Evolutionary conservation across 2,797 vertebrate species (phyloP).

Genomic region (Mus spretus): DNA sequence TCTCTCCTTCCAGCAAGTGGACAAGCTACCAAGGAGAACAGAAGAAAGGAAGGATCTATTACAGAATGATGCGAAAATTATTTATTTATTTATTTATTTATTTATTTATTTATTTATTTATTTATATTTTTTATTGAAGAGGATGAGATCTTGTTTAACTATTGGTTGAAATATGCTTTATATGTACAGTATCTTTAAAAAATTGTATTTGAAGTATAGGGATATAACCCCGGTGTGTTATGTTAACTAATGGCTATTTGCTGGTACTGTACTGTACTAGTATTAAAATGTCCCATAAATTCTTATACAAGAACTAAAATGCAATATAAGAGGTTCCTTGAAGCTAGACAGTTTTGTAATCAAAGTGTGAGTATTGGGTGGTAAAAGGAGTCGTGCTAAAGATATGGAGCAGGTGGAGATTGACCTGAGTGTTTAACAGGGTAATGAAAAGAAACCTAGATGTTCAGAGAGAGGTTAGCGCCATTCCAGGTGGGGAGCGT

Average conservation of each 20-base stretch:
- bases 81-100: not conserved
- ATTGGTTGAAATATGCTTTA: not conserved
- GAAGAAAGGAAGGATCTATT: not conserved
- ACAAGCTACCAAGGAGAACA: constrained; percentile 52
- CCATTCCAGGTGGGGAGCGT: constrained; percentile 7
- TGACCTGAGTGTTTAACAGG: constrained; percentile 38
- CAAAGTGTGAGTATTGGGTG: not conserved
- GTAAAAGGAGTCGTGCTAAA: not conserved
- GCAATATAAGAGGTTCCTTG: not conserved
- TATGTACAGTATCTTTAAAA: not conserved
- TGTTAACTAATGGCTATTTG: not conserved
- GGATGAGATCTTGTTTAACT: constrained; percentile 12
- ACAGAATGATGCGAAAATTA: not conserved
- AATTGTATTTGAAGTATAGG: not conserved
- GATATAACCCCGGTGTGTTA: not conserved
- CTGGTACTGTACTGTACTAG: not conserved
- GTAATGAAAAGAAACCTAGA: constrained; percentile 18
- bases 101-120: no score
- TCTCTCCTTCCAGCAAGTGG: constrained; percentile 65
- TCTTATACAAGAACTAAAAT: constrained; percentile 36
- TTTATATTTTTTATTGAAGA: not conserved
- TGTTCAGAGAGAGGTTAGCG: not conserved
- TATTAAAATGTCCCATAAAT: constrained; percentile 7
- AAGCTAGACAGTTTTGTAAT: constrained; percentile 47
- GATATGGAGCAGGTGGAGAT: not conserved